Conservation (phyloP, 2,113 vertebrate genomes). For the Nicator chloris region DNA sequence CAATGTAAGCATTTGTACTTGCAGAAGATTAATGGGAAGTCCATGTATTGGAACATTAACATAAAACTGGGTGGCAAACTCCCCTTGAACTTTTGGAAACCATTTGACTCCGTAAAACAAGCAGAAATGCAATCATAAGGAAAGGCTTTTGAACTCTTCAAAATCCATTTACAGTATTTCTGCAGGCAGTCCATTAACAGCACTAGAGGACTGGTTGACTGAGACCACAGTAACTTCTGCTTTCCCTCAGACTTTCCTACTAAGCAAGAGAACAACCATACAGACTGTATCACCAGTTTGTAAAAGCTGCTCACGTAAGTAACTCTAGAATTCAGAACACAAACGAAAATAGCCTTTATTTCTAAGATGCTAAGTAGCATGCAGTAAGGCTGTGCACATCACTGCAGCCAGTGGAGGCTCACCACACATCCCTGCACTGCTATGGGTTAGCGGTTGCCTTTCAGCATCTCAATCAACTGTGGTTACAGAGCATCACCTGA, state of each 20-base stretch:
- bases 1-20: background rate
- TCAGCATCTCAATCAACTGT: background rate
- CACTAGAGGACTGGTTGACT: background rate
- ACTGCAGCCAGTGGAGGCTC: background rate
- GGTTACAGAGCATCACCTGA: background rate
- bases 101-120: background rate
- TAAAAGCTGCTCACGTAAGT: background rate
- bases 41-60: background rate
- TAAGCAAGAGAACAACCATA: background rate
- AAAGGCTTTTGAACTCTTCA: background rate
- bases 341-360: background rate
- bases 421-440: background rate
- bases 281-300: background rate
- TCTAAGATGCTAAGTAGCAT: background rate
- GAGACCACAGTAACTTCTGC: background rate
- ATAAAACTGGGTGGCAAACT: background rate
- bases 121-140: background rate
- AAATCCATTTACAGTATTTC: background rate
- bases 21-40: background rate
- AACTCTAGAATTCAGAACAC: background rate
- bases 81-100: background rate
- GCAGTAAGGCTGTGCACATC: background rate
- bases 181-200: background rate
- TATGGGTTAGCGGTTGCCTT: background rate
- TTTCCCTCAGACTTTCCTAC: background rate